phyloP scores from a whole-genome alignment of 1,140 invertebrate species.

The Schlechtendalia chinensis region DNA sequence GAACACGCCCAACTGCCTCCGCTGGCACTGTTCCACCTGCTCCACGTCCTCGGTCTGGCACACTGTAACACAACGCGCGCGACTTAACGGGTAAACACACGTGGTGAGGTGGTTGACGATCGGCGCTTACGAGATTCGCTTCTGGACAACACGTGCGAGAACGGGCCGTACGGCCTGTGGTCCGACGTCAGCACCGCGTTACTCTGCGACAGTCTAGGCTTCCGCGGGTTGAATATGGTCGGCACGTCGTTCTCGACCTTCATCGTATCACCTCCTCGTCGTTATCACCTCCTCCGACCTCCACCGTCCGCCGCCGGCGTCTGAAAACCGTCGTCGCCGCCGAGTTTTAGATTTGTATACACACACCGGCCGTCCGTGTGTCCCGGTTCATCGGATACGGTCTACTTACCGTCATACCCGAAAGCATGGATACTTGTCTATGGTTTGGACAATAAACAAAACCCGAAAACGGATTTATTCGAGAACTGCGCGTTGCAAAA shows the following conservation, averaged over 20 bases:
- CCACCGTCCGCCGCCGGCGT: not conserved
- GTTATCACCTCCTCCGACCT: no score
- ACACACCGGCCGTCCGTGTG: no score
- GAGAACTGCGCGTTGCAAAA: no score
- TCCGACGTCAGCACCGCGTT: slow-evolving; percentile 42
- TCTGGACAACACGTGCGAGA: slow-evolving; percentile 36
- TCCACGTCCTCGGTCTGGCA: slow-evolving; percentile 39
- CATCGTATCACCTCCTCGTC: no score
- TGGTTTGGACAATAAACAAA: no score
- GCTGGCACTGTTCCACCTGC: slow-evolving; percentile 40
- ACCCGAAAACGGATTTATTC: no score
- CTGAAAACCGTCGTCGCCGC: slow-evolving; percentile 27
- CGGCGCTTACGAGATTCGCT: slow-evolving; percentile 25
- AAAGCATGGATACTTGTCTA: no score
- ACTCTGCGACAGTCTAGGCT: slow-evolving; percentile 40
- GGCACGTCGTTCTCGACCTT: slow-evolving; percentile 50
- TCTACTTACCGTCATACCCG: no score
- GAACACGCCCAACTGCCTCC: slow-evolving; percentile 25
- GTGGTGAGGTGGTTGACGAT: no score
- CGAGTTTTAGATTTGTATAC: no score
- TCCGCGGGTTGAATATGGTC: slow-evolving; percentile 48
- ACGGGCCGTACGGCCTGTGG: slow-evolving; percentile 23
- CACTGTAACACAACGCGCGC: not conserved
- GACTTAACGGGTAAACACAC: no score
- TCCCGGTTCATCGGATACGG: no score